Base-by-base conservation (phyloP, 2,113 vertebrate species). In the Scytalopus superciliaris region DNA sequence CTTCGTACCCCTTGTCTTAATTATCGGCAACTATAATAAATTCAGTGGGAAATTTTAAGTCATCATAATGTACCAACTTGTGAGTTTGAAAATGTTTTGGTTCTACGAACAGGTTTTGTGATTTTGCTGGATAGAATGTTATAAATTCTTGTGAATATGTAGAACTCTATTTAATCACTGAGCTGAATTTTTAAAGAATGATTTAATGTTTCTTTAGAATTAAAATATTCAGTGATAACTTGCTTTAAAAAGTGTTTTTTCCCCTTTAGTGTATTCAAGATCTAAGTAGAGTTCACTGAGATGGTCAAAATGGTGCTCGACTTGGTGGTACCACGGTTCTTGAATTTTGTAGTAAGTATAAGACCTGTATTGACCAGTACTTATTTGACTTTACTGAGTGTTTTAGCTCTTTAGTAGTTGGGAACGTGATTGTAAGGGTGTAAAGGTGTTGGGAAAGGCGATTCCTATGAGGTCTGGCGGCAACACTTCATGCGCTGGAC, bases 11-110 rank as follows among this genome's bases (percentile, higher is more conserved):
- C 68, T 92, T 95, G 77, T 88, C 89, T 79, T 11, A 64, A 73
- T 80, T 93, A 50, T 82, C 52, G 87, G 27, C 76, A 89, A 76
- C 74, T 95, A 37, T 47, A 88, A 91, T 93, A 85, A 95, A 55
- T 16, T 30, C n/a, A 92, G 84, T 81, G 21, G 78, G 60, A 64
- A 24, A 95, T 94, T 52, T 90, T 80, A 92, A 79, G 31, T 94
- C 73, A 88, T 94, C 50, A 49, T 81, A 95, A 91, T 56, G 28
- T 50, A 75, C 12, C 37, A 63, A 67, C 52, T 69, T 22, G 8
- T 39, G 49, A 74, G 19, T 70, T 79, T 95, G 35, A 64, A 60
- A 60, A 73, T 68, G 14, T 8, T 89, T 85, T 93, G 53, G 40
- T 96, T 96, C 75, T 94, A 63, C 40, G 83, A 75, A 75, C 7